Conservation (phyloP, 2,888 invertebrate genomes). For the Metallyticus violacea region DNA sequence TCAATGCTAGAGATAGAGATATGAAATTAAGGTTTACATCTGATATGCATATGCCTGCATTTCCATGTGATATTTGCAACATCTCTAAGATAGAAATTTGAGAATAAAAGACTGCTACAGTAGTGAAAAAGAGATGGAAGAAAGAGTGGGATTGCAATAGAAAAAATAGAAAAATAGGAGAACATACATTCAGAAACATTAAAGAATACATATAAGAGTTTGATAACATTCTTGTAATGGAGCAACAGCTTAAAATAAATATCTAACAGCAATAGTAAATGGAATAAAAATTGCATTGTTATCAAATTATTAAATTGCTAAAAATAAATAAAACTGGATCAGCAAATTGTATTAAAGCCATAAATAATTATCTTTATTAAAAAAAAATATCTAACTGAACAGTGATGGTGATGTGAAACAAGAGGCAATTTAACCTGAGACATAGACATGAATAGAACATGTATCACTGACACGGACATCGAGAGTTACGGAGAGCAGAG, state of each 20-base stretch:
- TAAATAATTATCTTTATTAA: neutral
- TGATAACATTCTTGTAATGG: neutral
- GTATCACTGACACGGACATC: slow-evolving; percentile 20
- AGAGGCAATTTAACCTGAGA: slow-evolving; percentile 25
- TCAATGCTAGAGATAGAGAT: neutral
- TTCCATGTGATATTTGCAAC: neutral
- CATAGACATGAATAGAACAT: slow-evolving; percentile 28
- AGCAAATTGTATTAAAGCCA: neutral
- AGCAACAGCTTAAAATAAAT: neutral
- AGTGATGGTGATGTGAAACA: neutral
- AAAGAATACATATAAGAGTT: neutral
- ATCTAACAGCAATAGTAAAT: slow-evolving; percentile 2
- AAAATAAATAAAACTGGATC: neutral
- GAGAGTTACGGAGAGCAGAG: slow-evolving; percentile 27
- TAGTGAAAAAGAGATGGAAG: neutral
- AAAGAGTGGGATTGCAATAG: neutral
- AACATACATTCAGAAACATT: neutral
- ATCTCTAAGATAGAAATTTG: neutral
- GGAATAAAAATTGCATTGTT: slow-evolving; percentile 12
- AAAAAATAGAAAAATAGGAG: neutral
- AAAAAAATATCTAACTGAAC: slow-evolving; percentile 4
- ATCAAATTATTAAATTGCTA: neutral
- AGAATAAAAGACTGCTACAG: neutral
- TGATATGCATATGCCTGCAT: neutral
- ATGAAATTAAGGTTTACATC: neutral